Conservation (phyloP, 2,888 invertebrate genomes). For the Magallana nippona region DNA sequence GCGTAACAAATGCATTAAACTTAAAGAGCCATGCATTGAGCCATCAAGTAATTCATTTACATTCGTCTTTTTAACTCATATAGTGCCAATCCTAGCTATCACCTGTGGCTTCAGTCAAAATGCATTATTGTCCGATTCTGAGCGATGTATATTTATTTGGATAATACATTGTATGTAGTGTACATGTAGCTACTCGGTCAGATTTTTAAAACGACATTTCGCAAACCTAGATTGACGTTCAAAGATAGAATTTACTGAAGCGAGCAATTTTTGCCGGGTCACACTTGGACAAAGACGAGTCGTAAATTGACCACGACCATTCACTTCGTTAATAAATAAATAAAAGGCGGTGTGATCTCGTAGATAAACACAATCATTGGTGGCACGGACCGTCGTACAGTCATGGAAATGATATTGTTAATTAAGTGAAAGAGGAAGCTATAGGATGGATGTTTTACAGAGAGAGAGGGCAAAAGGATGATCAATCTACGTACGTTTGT, state of each 20-base stretch:
- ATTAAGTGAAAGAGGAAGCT: neutral
- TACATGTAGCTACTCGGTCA: neutral
- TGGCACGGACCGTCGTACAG: neutral
- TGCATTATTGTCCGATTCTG: too few species aligned
- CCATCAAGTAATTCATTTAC: too few species aligned
- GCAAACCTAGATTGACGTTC: neutral
- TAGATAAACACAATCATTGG: neutral
- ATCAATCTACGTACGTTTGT: too few species aligned
- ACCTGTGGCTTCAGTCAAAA: too few species aligned
- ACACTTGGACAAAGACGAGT: neutral
- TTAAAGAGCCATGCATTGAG: too few species aligned
- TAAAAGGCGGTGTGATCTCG: neutral
- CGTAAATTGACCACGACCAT: slow-evolving; percentile 3
- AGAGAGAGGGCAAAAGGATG: too few species aligned
- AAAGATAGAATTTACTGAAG: slow-evolving; percentile 11
- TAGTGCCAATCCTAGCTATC: too few species aligned
- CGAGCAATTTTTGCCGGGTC: neutral
- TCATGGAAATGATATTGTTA: neutral
- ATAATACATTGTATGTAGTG: neutral
- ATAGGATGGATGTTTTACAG: too few species aligned
- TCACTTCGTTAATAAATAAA: neutral
- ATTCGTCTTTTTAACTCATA: too few species aligned
- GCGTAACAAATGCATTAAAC: too few species aligned
- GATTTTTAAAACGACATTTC: slow-evolving; percentile 7
- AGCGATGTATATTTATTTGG: neutral